Percentiles rank a stretch among this genome's conserved stretches.
Conservation (phyloP, 1,140 invertebrate species). For the Heliconius nattereri region DNA sequence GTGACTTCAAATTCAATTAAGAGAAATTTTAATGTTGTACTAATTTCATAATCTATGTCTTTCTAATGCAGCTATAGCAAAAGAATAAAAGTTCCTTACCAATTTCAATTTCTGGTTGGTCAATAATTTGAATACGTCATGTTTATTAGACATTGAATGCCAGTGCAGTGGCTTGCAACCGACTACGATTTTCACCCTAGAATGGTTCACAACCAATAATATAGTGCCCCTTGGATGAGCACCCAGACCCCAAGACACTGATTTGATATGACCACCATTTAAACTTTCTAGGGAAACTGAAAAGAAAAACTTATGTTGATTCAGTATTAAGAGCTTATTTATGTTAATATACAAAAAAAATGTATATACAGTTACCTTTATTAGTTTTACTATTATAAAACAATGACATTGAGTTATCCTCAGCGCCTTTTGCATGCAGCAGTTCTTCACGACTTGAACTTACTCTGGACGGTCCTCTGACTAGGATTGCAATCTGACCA, state of each 20-base stretch:
- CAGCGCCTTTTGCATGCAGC: conserved; percentile 58
- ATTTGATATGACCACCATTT: conserved; percentile 61
- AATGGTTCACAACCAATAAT: conserved; percentile 52
- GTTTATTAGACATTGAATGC: conserved; percentile 61
- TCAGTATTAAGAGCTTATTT: neutral
- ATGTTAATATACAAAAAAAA: neutral
- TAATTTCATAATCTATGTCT: too few relatives aligned
- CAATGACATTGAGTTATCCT: conserved; percentile 63
- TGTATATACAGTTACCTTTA: conserved; percentile 50
- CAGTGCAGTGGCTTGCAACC: conserved; percentile 64
- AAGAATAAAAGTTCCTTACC: conserved; percentile 46
- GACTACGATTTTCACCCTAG: conserved; percentile 58
- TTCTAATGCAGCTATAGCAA: neutral
- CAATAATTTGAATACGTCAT: conserved; percentile 58
- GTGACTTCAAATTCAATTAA: too few relatives aligned
- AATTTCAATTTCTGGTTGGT: conserved; percentile 58
- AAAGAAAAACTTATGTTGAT: conserved; percentile 23
- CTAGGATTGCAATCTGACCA: conserved; percentile 60
- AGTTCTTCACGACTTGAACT: conserved; percentile 56
- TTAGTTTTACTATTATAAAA: conserved; percentile 67
- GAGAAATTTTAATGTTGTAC: too few relatives aligned
- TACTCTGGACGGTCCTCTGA: conserved; percentile 56
- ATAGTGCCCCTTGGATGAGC: conserved; percentile 49
- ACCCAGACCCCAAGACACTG: conserved; percentile 65
- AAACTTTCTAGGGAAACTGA: conserved; percentile 67